phyloP scores from a whole-genome alignment of 2,888 invertebrate species.

The Nemoura dubitans region DNA sequence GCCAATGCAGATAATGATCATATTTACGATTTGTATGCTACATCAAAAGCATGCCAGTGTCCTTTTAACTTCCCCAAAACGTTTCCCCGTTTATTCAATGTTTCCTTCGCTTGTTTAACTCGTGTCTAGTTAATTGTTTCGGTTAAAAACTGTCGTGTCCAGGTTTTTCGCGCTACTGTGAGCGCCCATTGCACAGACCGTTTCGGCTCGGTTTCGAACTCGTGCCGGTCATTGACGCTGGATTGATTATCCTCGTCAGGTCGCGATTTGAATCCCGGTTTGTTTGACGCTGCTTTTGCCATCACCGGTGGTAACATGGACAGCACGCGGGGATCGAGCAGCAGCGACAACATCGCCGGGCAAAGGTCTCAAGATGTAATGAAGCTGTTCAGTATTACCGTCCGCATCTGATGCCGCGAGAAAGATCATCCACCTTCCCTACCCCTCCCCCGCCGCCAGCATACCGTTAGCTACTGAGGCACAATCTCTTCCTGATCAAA shows the following conservation, averaged over 20 bases:
- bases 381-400: not conserved
- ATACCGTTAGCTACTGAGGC: conserved; percentile 18
- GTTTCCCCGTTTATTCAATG: too few species aligned
- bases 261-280: not conserved
- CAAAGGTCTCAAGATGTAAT: not conserved
- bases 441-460: conserved; percentile 2
- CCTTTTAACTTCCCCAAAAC: too few species aligned
- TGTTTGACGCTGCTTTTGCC: not conserved
- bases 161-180: not conserved
- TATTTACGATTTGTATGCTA: too few species aligned
- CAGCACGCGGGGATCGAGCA: too few species aligned
- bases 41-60: too few species aligned
- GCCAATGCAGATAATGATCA: too few species aligned
- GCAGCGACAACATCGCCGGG: not conserved
- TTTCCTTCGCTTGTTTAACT: too few species aligned
- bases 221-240: conserved; percentile 24
- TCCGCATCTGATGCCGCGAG: not conserved
- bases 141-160: not conserved
- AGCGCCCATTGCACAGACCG: not conserved
- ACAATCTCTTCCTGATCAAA: conserved; percentile 31
- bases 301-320: not conserved
- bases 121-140: too few species aligned
- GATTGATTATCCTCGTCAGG: conserved; percentile 22
- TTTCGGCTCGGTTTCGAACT: not conserved
- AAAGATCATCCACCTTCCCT: conserved; percentile 16